Base-by-base conservation (phyloP, 2,888 invertebrate species). In the Heliconius aoede region DNA sequence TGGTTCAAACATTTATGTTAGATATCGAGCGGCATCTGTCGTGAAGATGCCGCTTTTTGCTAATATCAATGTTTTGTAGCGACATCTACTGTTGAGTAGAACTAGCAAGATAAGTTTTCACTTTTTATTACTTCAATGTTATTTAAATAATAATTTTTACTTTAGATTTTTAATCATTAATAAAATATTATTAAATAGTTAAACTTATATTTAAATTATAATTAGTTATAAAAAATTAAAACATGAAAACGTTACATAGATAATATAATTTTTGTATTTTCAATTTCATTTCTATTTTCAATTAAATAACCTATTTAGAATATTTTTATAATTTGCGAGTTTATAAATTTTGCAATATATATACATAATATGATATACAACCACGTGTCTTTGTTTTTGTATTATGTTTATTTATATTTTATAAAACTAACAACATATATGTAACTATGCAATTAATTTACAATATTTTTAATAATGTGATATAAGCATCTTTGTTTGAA, bases 1-100 rank as follows among this genome's bases (percentile, higher is more conserved):
- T 60, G 15, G 0, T 26, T 4, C 15, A 60, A 26, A 60, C 15
- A 15, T 13, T 58, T 24, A 15, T 15, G 13, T 26, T 15, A 21
- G 13, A 40, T 40, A 24, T 15, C 4, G 5, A 40, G 65, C 36
- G 65, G 2, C 65, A 65, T 40, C 65, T 65, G 36, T 24, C 7
- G 36, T 65, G 15, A 65, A 65, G 36, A 36, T 24, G 36, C 36
- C 24, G 18, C 24, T 7, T 13, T 40, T 36, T 24, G n/a, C 11
- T 7, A 21, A 1, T 64, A 64, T 32, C n/a, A n/a, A 24, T n/a
- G 36, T 15, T 36, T 40, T 65, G 11, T 65, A 13, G 65, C 15
- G 65, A 24, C 65, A 65, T 65, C 65, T 65, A 36, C 7, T 36
- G 36, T 36, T 24, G 24, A 65, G 24, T 65, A 40, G 65, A 15